Base-by-base conservation (phyloP, 2,113 vertebrate genomes). In the Girardinichthys multiradiatus region DNA sequence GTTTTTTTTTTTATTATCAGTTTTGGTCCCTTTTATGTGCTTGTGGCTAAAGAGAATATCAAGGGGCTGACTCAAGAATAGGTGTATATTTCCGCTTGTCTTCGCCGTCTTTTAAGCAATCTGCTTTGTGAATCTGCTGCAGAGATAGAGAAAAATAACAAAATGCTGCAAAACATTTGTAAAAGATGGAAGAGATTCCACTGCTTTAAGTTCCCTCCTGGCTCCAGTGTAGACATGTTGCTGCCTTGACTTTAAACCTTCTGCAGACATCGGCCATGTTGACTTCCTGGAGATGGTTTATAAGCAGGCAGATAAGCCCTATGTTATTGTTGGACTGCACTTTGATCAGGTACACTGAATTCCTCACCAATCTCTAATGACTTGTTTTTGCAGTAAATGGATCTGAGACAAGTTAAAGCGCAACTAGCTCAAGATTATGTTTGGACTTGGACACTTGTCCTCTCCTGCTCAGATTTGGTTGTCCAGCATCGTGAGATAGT, bases 261-360 rank as follows among this genome's bases (percentile, higher is more conserved):
- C 76, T 0, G 19, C 86, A 98, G 97, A 98, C 80, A 96, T 97
- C 0, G 97, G 97, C 57, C 97, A 98, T 0, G 96, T 98, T 24
- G 96, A 97, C 86, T 98, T 98, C 76, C 85, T 98, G 79, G 95
- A 96, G 85, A 96, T 95, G 84, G 97, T 96, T 27, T 94, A 96
- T 66, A 93, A 93, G 75, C 86, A 97, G 83, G 94, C 95, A 0
- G 92, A 95, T 77, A 95, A 84, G 58, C 96, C 97, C 5, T 98
- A 98, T 9, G 83, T 98, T 90, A 98, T 98, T 13, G 97, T 92
- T 0, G 97, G 97, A 77, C 89, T 98, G 64, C 97, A 99, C 85
- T 98, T 98, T 4, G 97, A 98, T 76, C 97, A 98, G 96, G 97
- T 97, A 86, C 15, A 10, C 27, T 24, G 29, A 39, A 62, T 5